These are phyloP conservation scores for Catalaphyllia jardinei DNA, from an alignment of 64 coral and sea anemone species.

Conservation along the genomic window DNA sequence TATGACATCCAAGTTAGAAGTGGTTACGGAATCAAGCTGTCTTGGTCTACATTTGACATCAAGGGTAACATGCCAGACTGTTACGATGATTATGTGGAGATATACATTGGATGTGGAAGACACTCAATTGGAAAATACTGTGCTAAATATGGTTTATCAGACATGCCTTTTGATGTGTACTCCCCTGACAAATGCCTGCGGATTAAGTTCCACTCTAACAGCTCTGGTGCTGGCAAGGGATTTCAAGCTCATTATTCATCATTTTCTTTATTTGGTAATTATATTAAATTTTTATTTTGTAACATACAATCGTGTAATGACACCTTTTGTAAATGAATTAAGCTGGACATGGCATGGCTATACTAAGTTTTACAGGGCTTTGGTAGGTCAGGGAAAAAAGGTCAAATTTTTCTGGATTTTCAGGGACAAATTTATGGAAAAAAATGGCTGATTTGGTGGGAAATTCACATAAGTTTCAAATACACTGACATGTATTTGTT, in stretches of 20 bases:
- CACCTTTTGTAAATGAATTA: too few relatives aligned
- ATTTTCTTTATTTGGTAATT: constrained; percentile 19
- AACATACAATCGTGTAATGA: too few relatives aligned
- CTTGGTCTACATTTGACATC: constrained; percentile 59
- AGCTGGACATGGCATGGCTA: too few relatives aligned
- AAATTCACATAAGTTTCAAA: too few relatives aligned
- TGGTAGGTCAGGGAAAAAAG: too few relatives aligned
- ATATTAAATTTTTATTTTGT: not conserved
- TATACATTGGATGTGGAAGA: constrained; percentile 60
- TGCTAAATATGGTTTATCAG: constrained; percentile 1
- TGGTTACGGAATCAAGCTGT: constrained; percentile 44
- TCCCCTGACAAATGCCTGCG: constrained; percentile 57
- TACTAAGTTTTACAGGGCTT: too few relatives aligned
- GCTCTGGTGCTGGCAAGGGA: constrained; percentile 36
- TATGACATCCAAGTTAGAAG: constrained; percentile 43
- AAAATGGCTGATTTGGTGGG: too few relatives aligned
- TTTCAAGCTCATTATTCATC: constrained; percentile 38
- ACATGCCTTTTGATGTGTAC: constrained; percentile 58
- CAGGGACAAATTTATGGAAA: too few relatives aligned
- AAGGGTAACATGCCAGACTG: constrained; percentile 77
- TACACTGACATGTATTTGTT: too few relatives aligned
- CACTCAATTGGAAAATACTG: constrained; percentile 77
- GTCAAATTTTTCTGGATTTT: too few relatives aligned
- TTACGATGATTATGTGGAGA: constrained; percentile 72
- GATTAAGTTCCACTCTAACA: constrained; percentile 66